Base-by-base conservation (phyloP, 2,797 vertebrate species). In the Diplodus puntazzo region DNA sequence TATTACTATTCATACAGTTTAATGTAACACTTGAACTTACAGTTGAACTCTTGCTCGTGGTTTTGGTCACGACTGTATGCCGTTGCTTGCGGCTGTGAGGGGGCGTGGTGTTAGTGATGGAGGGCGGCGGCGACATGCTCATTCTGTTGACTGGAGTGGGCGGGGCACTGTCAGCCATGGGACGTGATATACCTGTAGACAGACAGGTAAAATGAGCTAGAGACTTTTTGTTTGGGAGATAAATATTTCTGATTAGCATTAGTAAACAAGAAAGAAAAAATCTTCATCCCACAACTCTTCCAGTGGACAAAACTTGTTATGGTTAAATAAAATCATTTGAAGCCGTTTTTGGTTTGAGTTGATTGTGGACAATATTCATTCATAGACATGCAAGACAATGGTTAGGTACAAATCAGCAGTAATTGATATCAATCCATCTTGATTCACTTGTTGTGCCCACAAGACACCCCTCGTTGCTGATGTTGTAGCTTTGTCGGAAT, bases 141-240 rank as follows among this genome's bases (percentile, higher is more conserved):
- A 98, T 94, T 90, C 97, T 96, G 84, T 98, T 99, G 57, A 99
- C 97, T 0, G 98, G 98, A 0, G 97, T 98, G 83, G 98, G 97
- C 0, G 98, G 98, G 45, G 98, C 97, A 2, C 97, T 99, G 81
- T 99, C 98, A 12, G 97, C 95, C 55, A 97, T 94, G 45, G 97
- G 97, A 7, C 98, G 96, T 21, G 98, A 98, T 90, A 99, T 98
- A 84, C 98, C 98, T 98, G 90, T 59, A 3, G 62, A 83, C 8
- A 75, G 61, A 46, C 74, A 74, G 42, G 10, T 11, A 14, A 50
- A 53, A 79, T 85, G 14, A 88, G 50, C 39, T 4, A 1, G 11
- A 7, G 5, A 53, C 20, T 21, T 6, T 18, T 21, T 21, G 20
- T 43, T 66, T 61, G 0, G 42, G 6, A 5, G 8, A 18, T 66